Evolutionary conservation across 2,888 invertebrate species (phyloP).

Genomic region (Melinopterus prodromus): DNA sequence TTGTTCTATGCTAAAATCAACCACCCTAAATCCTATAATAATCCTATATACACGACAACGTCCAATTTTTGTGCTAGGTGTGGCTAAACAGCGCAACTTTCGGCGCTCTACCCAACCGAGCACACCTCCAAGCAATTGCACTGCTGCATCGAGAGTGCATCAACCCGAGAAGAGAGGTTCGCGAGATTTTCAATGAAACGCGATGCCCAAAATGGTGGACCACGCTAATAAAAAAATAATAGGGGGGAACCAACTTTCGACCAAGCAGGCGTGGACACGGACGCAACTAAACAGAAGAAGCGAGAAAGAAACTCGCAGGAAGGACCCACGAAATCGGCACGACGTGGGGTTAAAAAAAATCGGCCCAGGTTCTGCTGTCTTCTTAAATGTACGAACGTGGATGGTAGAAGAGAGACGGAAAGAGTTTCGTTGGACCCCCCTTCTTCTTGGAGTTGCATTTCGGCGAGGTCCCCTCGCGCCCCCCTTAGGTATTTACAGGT

Average conservation of each 20-base stretch:
- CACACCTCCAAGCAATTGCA: background rate
- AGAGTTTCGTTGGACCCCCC: constrained; percentile 9
- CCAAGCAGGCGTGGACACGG: background rate
- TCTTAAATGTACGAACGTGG: background rate
- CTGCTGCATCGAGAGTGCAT: background rate
- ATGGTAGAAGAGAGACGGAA: background rate
- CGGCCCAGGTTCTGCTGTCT: background rate
- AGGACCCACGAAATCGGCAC: background rate
- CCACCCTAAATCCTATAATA: background rate
- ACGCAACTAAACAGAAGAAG: background rate
- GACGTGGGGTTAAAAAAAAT: background rate
- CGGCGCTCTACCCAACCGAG: background rate
- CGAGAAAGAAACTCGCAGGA: background rate
- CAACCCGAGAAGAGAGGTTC: constrained; percentile 4
- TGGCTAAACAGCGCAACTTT: background rate
- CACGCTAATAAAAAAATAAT: background rate
- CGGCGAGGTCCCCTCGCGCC: constrained; percentile 48
- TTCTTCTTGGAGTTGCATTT: constrained; percentile 6
- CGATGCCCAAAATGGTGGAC: constrained; percentile 4
- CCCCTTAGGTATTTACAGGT: constrained; percentile 58
- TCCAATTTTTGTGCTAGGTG: background rate
- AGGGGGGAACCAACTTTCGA: background rate
- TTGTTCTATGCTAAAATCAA: too few species aligned
- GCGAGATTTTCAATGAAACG: background rate
- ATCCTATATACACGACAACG: background rate